Conservation (phyloP, 2,113 vertebrate species). For the Xiphias gladius region DNA sequence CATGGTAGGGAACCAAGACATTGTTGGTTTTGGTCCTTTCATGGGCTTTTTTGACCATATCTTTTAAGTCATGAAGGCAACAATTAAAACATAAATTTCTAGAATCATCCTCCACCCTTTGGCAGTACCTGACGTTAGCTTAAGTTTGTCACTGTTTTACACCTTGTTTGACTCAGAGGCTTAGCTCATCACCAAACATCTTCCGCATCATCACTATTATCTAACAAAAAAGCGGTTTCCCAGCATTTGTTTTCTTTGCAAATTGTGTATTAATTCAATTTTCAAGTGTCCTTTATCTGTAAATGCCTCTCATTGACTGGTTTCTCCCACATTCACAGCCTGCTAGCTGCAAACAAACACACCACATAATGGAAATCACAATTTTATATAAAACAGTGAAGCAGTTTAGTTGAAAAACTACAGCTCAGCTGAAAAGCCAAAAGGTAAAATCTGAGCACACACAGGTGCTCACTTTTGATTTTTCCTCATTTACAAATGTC, state of each 20-base stretch:
- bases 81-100: too few relatives aligned
- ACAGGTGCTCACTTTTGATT: conserved; percentile 50
- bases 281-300: background rate
- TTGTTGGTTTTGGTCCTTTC: too few relatives aligned
- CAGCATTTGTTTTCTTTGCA: conserved; percentile 15
- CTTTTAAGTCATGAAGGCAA: too few relatives aligned
- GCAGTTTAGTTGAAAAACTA: conserved; percentile 19
- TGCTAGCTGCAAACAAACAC: background rate
- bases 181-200: background rate
- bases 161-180: conserved; percentile 4
- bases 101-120: too few relatives aligned
- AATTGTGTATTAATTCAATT: conserved; percentile 31
- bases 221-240: conserved; percentile 11
- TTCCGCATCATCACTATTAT: background rate
- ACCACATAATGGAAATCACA: background rate
- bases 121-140: background rate
- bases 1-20: too few relatives aligned
- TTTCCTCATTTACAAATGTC: conserved; percentile 15
- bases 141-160: background rate
- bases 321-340: conserved; percentile 28
- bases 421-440: background rate
- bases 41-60: too few relatives aligned
- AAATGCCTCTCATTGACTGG: background rate
- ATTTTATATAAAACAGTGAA: conserved; percentile 1
- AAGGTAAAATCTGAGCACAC: conserved; percentile 41